A percentile compares a stretch with the other conserved stretches of the same genome.
These are phyloP conservation scores for Drosophila imparisetae DNA, from an alignment of 2,888 invertebrate species.

Conservation along the genomic window DNA sequence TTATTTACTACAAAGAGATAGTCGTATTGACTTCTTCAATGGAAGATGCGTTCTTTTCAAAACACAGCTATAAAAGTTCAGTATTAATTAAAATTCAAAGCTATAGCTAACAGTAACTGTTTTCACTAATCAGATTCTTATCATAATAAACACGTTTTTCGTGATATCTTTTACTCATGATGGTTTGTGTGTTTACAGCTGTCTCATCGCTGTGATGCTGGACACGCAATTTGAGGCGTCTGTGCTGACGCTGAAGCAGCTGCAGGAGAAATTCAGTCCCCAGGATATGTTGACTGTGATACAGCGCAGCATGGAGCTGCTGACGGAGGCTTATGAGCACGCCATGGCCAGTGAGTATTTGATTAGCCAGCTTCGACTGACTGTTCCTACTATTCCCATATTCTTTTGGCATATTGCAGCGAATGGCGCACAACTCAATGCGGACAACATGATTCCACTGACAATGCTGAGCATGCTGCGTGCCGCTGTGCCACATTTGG, in stretches of 20 bases:
- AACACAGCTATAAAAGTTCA: not conserved
- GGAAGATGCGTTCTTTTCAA: not conserved
- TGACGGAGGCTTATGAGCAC: constrained; percentile 82
- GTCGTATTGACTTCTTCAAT: not conserved
- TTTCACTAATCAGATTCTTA: constrained; percentile 7
- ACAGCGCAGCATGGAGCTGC: constrained; percentile 82
- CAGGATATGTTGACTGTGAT: constrained; percentile 84
- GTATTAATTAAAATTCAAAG: not conserved
- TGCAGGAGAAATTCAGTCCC: constrained; percentile 84
- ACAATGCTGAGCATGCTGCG: constrained; percentile 83
- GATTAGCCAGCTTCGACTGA: not conserved
- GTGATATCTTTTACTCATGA: not conserved
- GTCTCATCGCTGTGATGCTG: constrained; percentile 74
- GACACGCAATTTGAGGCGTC: constrained; percentile 80
- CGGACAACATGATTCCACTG: constrained; percentile 84
- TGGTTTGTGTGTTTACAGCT: constrained; percentile 50
- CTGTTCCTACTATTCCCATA: not conserved
- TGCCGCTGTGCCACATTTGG: constrained; percentile 84
- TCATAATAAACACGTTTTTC: not conserved
- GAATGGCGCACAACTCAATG: constrained; percentile 78
- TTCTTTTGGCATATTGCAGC: constrained; percentile 50
- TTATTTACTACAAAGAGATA: not conserved
- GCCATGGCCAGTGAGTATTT: constrained; percentile 72
- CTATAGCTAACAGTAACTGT: constrained; percentile 17
- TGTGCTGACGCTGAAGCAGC: constrained; percentile 80